phyloP scores from a whole-genome alignment of 2,797 vertebrate genomes.

The Tadarida brasiliensis region DNA sequence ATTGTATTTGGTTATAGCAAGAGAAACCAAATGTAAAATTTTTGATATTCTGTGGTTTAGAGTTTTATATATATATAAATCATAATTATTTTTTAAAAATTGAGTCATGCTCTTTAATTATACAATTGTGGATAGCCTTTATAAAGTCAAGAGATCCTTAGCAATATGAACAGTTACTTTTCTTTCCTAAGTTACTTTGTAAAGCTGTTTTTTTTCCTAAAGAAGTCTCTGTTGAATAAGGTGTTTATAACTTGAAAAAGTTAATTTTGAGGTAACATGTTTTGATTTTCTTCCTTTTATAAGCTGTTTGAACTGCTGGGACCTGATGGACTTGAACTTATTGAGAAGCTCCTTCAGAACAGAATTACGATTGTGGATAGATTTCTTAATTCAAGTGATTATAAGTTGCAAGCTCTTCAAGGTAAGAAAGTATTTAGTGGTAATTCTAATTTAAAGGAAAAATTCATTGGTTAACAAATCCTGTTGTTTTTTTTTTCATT shows the following conservation, averaged over 20 bases:
- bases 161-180: background rate
- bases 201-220: background rate
- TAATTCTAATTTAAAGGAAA: constrained; percentile 54
- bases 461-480: constrained; percentile 14
- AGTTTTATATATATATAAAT: background rate
- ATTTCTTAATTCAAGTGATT: constrained; percentile 90
- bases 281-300: background rate
- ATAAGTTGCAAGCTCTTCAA: constrained; percentile 88
- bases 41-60: constrained; percentile 35
- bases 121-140: background rate
- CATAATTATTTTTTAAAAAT: constrained; percentile 47
- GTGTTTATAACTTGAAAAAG: constrained; percentile 1
- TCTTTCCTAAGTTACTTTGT: background rate
- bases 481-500: too few species aligned
- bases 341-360: constrained; percentile 95
- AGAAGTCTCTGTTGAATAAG: background rate
- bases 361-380: constrained; percentile 93
- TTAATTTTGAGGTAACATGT: constrained; percentile 49
- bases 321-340: constrained; percentile 96
- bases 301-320: constrained; percentile 97
- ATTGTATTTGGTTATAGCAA: constrained; percentile 54
- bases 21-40: background rate
- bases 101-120: background rate
- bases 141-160: background rate
- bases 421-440: constrained; percentile 87